Evolutionary conservation across 2,888 invertebrate species (phyloP), one percentile per base, ranked within the genome.

Genomic region (Malacosoma neustria): DNA sequence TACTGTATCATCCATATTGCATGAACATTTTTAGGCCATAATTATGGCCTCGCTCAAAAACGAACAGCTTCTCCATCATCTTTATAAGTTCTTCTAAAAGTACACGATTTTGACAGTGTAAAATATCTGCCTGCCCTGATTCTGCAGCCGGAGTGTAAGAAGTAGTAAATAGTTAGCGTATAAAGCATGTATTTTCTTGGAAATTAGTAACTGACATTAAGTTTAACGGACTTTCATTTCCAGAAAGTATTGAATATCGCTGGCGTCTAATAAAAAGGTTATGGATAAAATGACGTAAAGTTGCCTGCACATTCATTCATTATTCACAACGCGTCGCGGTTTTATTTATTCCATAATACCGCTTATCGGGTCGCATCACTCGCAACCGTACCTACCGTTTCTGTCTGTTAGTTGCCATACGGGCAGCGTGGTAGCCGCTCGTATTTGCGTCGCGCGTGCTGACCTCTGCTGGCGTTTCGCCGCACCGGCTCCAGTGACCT

Each of bases 401-500:
- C 57, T 68, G 67, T n/a, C n/a, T n/a, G 66, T 72, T 77, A 81
- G 82, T 84, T 80, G 79, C 72, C 70, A 73, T 73, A 75, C 79
- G 79, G 76, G 80, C 77, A 66, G 67, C 76, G 63, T 45, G 51
- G 65, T 50, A 66, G 72, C 53, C 62, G 63, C 76, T 71, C 74
- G 81, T 68, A 61, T 71, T 41, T 45, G 46, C 39, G 43, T 44
- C 50, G 43, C 45, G 29, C 47, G 68, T 66, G 68, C 68, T 65
- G 79, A 76, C 79, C 69, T 71, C 75, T 76, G 47, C 46, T 57
- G 67, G 63, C 47, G 54, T 44, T 47, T 43, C 60, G 62, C 61
- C 58, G 60, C 57, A 61, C 57, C 52, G 61, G 55, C 52, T 60
- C 58, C 63, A 59, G 68, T 76, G 79, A 80, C 84, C 82, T 84